A percentile compares a stretch with the other conserved stretches of the same genome.
Evolutionary conservation across 2,797 vertebrate species (phyloP).

Genomic region (Gallinago solitaria): DNA sequence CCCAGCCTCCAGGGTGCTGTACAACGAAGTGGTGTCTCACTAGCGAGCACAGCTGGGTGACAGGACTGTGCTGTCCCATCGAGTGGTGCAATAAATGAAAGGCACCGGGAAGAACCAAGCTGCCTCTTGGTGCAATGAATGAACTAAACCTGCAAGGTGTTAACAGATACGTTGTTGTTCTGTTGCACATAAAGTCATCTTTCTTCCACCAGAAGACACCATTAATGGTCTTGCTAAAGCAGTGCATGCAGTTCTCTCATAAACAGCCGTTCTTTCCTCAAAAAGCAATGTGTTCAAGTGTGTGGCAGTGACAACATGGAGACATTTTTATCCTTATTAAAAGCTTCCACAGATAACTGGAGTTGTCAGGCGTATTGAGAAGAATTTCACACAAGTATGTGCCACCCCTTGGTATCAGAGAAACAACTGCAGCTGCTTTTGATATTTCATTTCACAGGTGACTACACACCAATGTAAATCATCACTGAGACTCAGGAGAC

Average conservation of each 20-base stretch:
- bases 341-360: neutral
- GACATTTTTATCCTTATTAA: neutral
- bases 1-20: neutral
- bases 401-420: neutral
- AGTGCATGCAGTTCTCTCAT: neutral
- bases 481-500: neutral
- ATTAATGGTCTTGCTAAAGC: neutral
- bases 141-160: neutral
- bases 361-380: neutral
- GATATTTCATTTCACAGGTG: neutral
- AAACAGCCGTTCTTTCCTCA: neutral
- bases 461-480: neutral
- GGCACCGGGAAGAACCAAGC: neutral
- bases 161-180: neutral
- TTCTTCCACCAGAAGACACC: neutral
- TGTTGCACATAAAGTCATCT: neutral
- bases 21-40: accelerated
- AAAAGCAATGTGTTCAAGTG: neutral
- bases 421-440: neutral
- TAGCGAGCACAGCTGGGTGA: accelerated
- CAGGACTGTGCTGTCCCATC: neutral
- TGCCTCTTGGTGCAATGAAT: neutral
- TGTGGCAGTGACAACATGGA: neutral
- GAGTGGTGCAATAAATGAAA: neutral
- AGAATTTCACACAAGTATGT: neutral